phyloP scores from a whole-genome alignment of 2,113 vertebrate genomes.

The Rallus limicola region DNA sequence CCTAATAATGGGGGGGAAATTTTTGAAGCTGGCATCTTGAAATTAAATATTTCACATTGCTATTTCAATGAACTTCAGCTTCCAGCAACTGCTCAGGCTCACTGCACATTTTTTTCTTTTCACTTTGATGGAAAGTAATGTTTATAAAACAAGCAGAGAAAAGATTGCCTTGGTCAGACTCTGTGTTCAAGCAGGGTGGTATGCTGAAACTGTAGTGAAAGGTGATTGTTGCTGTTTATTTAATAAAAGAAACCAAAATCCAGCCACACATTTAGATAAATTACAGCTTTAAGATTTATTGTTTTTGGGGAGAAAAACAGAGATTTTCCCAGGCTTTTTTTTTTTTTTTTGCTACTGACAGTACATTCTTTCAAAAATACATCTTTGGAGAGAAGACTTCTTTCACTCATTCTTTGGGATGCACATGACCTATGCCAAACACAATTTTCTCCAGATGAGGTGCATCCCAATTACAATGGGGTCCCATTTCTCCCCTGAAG shows the following conservation, averaged over 20 bases:
- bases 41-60: background rate
- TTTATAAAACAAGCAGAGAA: background rate
- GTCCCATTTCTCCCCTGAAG: background rate
- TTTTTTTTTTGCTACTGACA: background rate
- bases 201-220: background rate
- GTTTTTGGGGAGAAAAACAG: background rate
- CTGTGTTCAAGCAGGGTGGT: background rate
- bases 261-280: background rate
- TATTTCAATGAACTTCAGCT: background rate
- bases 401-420: background rate
- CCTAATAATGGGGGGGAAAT: background rate
- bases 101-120: background rate
- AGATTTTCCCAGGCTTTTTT: background rate
- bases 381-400: background rate
- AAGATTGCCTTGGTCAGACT: background rate
- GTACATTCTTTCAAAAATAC: background rate
- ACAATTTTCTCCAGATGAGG: background rate
- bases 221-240: background rate
- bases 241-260: background rate
- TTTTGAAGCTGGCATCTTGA: background rate
- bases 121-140: background rate
- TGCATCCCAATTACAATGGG: background rate
- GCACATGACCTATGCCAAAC: background rate
- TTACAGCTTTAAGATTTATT: constrained; percentile 9
- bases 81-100: background rate